Conservation (phyloP, 2,797 vertebrate genomes). For the Falco cherrug region DNA sequence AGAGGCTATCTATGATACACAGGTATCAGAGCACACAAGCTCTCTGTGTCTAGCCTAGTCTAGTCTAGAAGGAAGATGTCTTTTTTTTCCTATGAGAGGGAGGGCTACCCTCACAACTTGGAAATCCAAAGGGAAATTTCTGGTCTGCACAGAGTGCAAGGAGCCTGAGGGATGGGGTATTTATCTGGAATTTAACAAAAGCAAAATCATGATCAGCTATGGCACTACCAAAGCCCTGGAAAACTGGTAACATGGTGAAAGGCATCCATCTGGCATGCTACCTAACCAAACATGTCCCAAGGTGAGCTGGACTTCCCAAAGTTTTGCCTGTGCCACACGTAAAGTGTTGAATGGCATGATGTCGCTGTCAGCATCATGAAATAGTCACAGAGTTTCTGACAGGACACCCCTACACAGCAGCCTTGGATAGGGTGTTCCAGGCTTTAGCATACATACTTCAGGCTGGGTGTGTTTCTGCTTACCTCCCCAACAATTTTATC, state of each 20-base stretch:
- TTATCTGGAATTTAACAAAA: not conserved
- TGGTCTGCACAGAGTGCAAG: not conserved
- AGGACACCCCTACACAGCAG: not conserved
- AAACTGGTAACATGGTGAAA: not conserved
- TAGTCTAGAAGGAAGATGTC: not conserved
- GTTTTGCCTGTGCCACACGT: not conserved
- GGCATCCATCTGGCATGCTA: not conserved
- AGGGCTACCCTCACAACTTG: not conserved
- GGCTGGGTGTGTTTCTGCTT: not conserved
- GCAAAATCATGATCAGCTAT: not conserved
- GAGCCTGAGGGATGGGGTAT: not conserved
- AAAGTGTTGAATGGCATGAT: not conserved
- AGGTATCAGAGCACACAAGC: not conserved
- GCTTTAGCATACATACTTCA: not conserved
- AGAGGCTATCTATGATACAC: not conserved
- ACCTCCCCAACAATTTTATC: not conserved
- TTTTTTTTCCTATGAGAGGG: not conserved
- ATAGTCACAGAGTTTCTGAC: not conserved
- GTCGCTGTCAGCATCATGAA: not conserved
- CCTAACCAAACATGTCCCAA: not conserved
- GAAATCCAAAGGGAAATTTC: not conserved
- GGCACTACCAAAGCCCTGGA: not conserved
- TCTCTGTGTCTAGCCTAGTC: not conserved
- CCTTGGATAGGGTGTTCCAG: not conserved
- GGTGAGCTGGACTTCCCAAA: not conserved